Evolutionary conservation across 2,797 vertebrate species (phyloP), one percentile per base, ranked within the genome.

Genomic region (Hozukius guyotensis): DNA sequence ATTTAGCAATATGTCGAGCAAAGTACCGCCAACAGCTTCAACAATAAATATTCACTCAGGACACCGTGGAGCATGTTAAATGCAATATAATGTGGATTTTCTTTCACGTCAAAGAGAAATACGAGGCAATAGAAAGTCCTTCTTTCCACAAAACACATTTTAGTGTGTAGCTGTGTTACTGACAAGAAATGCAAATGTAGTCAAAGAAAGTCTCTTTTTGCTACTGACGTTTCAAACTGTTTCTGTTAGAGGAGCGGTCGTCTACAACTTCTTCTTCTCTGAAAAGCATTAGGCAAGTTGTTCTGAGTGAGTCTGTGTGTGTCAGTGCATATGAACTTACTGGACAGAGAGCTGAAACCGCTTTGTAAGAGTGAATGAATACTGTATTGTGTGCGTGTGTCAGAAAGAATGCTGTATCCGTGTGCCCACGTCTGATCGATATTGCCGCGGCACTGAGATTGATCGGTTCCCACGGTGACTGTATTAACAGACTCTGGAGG

Each of bases 391-490:
- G 66, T 68, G 31, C 18, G 25, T 25, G 31, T 70, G 78, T 84
- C 62, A 56, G 72, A 81, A 64, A 78, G 70, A 75, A 77, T 78
- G 63, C 60, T 70, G 36, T 71, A 66, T 67, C 59, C 31, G 75
- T 46, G 73, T 62, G 52, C 77, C 84, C 67, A 70, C 81, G 75
- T 90, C 80, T 75, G 95, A 97, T 98, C 96, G 92, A 98, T 98
- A 93, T 52, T 74, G 91, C 90, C 84, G 94, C 96, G 93, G 96
- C 93, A 95, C 94, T 92, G 94, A 96, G 96, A 98, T 96, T 97
- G 97, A 98, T 98, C 93, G 95, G 93, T 93, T 96, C 96, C 97
- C 93, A 95, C 94, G 93, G 93, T 93, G 96, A 97, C 96, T 90
- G 64, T 97, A 96, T 97, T 96, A 97, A 97, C 94, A 92, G 96